A percentile compares a stretch with the other conserved stretches of the same genome.
These are phyloP conservation scores for Lucinisca nassula DNA, from an alignment of 2,888 invertebrate species.

Conservation along the genomic window DNA sequence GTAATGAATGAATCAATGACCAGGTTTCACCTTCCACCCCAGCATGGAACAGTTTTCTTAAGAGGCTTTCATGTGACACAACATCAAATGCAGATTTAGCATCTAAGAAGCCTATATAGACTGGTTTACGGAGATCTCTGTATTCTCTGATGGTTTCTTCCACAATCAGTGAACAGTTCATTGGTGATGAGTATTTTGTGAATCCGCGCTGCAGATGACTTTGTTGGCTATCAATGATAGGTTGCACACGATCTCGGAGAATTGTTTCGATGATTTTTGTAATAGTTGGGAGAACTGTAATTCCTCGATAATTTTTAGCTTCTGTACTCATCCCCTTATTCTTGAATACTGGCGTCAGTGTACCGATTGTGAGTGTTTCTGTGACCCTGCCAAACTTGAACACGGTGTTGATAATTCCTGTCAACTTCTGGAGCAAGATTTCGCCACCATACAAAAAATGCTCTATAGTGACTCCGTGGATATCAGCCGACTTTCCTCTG, in stretches of 20 bases:
- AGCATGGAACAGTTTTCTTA: background rate
- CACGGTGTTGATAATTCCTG: background rate
- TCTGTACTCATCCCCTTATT: no score
- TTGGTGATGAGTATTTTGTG: background rate
- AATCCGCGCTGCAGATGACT: no score
- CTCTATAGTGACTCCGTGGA: background rate
- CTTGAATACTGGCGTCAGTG: no score
- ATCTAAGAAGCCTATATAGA: background rate
- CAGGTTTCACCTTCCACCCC: no score
- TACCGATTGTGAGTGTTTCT: no score
- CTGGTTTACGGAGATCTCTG: background rate
- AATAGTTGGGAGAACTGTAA: no score
- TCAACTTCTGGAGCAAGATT: background rate
- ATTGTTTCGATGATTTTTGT: no score
- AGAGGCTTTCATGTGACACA: background rate
- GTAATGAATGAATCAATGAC: background rate
- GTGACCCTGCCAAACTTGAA: background rate
- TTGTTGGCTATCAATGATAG: no score
- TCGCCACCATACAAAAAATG: background rate
- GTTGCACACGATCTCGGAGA: no score
- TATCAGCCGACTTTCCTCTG: background rate
- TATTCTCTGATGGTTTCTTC: background rate
- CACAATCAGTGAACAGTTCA: background rate
- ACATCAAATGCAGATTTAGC: background rate
- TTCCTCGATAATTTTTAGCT: no score